Percentiles rank a stretch among this genome's conserved stretches.
phyloP scores from a whole-genome alignment of 2,113 vertebrate genomes.

The Xiphophorus hellerii region DNA sequence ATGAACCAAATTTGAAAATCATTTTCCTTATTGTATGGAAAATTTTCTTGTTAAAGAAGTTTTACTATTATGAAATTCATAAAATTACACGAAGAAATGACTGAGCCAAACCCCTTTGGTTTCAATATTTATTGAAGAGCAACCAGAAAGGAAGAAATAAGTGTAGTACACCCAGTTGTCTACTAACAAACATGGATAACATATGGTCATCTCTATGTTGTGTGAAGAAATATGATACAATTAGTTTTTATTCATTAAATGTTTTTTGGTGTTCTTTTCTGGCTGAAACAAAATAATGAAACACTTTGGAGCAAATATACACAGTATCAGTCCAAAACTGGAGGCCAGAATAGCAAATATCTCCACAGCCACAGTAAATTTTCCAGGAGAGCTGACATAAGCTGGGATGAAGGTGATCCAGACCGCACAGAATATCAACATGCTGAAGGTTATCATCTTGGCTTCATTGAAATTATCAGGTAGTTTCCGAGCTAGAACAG shows the following conservation, averaged over 20 bases:
- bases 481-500: too few relatives aligned
- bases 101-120: too few relatives aligned
- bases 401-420: slow-evolving; percentile 75
- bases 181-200: too few relatives aligned
- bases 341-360: slow-evolving; percentile 74
- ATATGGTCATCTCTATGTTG: not conserved
- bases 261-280: slow-evolving; percentile 62
- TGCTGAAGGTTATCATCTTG: slow-evolving; percentile 63
- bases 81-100: too few relatives aligned
- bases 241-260: slow-evolving; percentile 53
- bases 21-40: not conserved
- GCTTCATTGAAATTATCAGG: too few relatives aligned
- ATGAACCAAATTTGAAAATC: too few relatives aligned
- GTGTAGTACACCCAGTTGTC: too few relatives aligned
- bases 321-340: slow-evolving; percentile 62
- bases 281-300: slow-evolving; percentile 63
- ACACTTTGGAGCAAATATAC: slow-evolving; percentile 65
- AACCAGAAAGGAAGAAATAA: too few relatives aligned
- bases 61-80: too few relatives aligned
- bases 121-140: not conserved
- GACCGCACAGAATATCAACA: slow-evolving; percentile 61
- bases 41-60: not conserved
- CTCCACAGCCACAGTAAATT: slow-evolving; percentile 75
- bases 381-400: slow-evolving; percentile 78
- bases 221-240: not conserved